Evolutionary conservation across 2,888 invertebrate genomes (phyloP), one percentile per base, ranked within the genome.

Genomic region (Drosophila sordidula): DNA sequence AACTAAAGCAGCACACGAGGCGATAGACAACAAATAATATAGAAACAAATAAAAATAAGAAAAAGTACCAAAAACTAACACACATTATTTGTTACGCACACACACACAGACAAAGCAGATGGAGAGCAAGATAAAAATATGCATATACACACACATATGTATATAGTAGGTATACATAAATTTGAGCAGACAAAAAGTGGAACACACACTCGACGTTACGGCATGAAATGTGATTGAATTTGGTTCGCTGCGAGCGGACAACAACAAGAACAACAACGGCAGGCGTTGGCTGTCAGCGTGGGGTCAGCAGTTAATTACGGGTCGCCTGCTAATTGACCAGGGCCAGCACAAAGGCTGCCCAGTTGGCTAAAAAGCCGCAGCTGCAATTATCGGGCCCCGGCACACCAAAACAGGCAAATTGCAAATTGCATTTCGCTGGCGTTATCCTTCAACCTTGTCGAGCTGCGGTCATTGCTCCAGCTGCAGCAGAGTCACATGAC

Each of bases 391-490:
- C 52, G 16, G 36, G 38, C 50, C 29, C 6, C 11, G 5, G 1
- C 22, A 22, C 34, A 18, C 1, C 18, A 1, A 2, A 18, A 18
- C 18, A 18, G 18, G 1, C 26, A 44, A 72, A 61, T 61, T 61
- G 66, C 51, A 63, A 70, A 75, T 64, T 77, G 73, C 66, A 70
- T 68, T 68, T 67, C 47, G 67, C 56, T 73, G 46, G 49, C 18
- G 46, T 71, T 87, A 88, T 90, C 90, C 88, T 89, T 88, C 88
- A 90, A 89, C 88, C 80, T 79, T 86, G 78, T 26, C 52, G 66
- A 80, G 89, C 88, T 86, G 78, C 87, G 88, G 89, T 88, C 88
- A 89, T 89, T 88, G 90, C 87, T 79, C 89, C 70, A 78, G 75
- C 87, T 71, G 50, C 66, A 62, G 45, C 42, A 47, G 45, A 55